Conservation (phyloP, 2,113 vertebrate genomes). For the Cisticola juncidis region DNA sequence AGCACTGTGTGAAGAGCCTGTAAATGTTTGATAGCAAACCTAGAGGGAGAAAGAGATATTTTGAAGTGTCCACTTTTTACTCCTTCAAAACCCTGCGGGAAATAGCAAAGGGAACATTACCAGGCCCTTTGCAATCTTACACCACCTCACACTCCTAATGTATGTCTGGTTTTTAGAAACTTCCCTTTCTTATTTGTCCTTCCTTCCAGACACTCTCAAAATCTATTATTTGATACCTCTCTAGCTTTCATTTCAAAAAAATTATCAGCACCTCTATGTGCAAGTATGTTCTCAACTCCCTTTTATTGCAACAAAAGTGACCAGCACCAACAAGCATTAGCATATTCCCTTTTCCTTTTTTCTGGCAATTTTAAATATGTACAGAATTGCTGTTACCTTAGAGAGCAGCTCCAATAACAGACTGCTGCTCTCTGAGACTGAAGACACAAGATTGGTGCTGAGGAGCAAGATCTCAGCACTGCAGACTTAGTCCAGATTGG, state of each 20-base stretch:
- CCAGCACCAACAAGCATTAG: background rate
- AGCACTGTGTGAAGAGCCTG: background rate
- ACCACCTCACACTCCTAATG: background rate
- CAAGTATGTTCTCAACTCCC: background rate
- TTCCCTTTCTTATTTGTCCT: background rate
- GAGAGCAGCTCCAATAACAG: background rate
- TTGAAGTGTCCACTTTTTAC: background rate
- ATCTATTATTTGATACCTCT: background rate
- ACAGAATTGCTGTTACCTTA: background rate
- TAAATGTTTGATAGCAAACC: background rate
- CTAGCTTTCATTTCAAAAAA: background rate
- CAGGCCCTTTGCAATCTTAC: background rate
- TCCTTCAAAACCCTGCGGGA: background rate
- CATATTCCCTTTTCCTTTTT: background rate
- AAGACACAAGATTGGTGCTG: background rate
- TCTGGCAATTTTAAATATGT: background rate
- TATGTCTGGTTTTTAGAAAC: background rate
- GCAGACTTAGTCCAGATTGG: background rate
- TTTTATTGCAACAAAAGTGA: background rate
- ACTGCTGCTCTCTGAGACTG: background rate
- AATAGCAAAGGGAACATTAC: accelerated
- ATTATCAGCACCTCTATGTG: background rate
- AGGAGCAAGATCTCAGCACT: background rate
- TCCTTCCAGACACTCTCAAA: background rate
- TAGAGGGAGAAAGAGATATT: background rate